Conservation (phyloP, 35 echinoderm and acorn worm genomes). For the Ophioderma brevispina region DNA sequence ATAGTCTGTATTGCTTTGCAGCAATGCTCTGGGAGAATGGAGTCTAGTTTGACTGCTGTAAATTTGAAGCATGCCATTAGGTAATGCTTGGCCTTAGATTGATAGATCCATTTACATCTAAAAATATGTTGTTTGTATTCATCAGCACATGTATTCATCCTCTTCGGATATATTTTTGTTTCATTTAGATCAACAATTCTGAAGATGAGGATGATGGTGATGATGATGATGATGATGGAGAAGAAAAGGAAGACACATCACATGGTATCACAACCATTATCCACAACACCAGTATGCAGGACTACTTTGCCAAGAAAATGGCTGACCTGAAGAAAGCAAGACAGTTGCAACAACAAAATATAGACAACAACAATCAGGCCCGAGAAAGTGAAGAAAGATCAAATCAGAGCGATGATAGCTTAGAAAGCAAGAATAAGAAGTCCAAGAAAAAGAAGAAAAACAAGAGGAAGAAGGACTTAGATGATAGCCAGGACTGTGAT, state of each 20-base stretch:
- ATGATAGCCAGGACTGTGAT: background rate
- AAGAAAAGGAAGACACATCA: background rate
- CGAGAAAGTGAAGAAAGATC: background rate
- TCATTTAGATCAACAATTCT: slow-evolving; percentile 5
- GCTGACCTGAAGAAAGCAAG: slow-evolving; percentile 15
- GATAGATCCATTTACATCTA: no score
- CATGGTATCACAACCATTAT: slow-evolving; percentile 17
- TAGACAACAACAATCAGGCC: no score
- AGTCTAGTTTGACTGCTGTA: no score
- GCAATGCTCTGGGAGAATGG: no score
- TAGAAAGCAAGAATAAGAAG: background rate
- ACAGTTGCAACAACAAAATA: background rate
- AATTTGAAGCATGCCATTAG: no score
- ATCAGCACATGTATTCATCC: no score
- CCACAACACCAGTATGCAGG: slow-evolving; percentile 28
- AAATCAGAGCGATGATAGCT: background rate
- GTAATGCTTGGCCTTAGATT: no score
- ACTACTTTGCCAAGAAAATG: slow-evolving; percentile 60
- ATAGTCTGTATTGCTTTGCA: no score
- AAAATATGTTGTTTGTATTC: no score
- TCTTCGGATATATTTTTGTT: no score
- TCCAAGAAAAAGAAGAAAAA: slow-evolving; percentile 5
- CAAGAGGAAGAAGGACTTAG: slow-evolving; percentile 1
- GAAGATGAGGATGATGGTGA: background rate
- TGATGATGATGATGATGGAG: background rate